These are phyloP conservation scores for Drosophila tripunctata DNA, from an alignment of 2,888 invertebrate genomes.

Conservation along the genomic window DNA sequence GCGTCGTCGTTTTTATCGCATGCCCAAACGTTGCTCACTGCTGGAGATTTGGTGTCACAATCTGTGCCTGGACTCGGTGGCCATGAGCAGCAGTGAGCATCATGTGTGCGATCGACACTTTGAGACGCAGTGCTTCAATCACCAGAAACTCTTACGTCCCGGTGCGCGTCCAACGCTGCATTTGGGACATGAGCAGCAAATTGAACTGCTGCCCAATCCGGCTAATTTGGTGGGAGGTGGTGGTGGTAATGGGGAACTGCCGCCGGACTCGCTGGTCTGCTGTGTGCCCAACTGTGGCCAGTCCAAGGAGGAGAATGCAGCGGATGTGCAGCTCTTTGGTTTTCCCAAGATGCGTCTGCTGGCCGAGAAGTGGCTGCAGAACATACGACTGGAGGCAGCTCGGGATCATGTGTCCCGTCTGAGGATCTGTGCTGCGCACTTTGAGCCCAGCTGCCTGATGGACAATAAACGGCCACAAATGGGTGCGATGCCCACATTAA, in stretches of 20 bases:
- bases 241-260: constrained; percentile 5
- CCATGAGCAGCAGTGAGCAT: constrained; percentile 25
- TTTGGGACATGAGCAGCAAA: constrained; percentile 56
- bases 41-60: constrained; percentile 70
- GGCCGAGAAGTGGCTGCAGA: constrained; percentile 67
- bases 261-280: constrained; percentile 22
- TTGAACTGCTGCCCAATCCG: constrained; percentile 61
- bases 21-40: constrained; percentile 44
- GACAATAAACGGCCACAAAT: constrained; percentile 36
- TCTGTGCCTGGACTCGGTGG: constrained; percentile 36
- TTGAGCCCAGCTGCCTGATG: constrained; percentile 49
- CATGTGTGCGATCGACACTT: constrained; percentile 76
- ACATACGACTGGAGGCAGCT: constrained; percentile 46
- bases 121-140: constrained; percentile 60
- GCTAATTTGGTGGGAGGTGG: no score
- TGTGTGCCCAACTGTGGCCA: constrained; percentile 62
- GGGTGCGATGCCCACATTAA: constrained; percentile 68
- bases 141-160: constrained; percentile 32
- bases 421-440: constrained; percentile 65
- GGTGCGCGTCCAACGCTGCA: constrained; percentile 72
- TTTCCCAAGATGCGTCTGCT: constrained; percentile 53
- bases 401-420: constrained; percentile 28
- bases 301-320: constrained; percentile 15
- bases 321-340: constrained; percentile 35
- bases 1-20: constrained; percentile 47